Evolutionary conservation across 1,140 invertebrate genomes (phyloP), one percentile per base, ranked within the genome.

Genomic region (Radopholus similis): DNA sequence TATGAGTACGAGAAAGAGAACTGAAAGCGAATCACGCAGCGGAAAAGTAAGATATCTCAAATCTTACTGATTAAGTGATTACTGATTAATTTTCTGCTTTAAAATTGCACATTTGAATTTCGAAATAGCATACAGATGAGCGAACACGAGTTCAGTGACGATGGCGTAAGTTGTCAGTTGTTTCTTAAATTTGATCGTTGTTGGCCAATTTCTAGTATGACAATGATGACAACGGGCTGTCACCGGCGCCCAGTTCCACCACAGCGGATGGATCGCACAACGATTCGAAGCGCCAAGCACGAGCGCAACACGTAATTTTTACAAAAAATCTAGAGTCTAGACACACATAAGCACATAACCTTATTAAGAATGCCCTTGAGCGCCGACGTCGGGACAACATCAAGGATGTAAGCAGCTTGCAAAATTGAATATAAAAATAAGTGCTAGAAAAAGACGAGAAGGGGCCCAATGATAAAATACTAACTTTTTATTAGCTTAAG

Each of bases 361-460:
- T 37, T 47, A 15, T 60, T 21, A 3, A 60, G 57, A 78, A 77
- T 62, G 75, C 75, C 4, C 44, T 77, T 28, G 75, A 77, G 35
- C 21, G 75, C 26, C 40, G 75, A 26, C 59, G 75, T 15, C 58
- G 75, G 9, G 75, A 77, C 56, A 77, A 77, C 32, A 77, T 77
- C 15, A 77, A 77, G 56, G 75, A 77, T 54, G 75, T 77, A 70
- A 66, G 65, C 34, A 37, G 30, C 8, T 51, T 53, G 51, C 37
- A 70, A n/a, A 34, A 53, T 47, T 49, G 23, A 66, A 54, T 23
- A 37, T 49, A 4, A 1, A 6, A 65, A 59, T 64, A 26, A 28
- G 11, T 9, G 23, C 13, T 42, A 18, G 53, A 68, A 8, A n/a
- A 65, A 64, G 15, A 5, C n/a, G n/a, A n/a, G n/a, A n/a, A n/a